Evolutionary conservation across 2,888 invertebrate species (phyloP), one percentile per base, ranked within the genome.

Genomic region (Ophion ellenae): DNA sequence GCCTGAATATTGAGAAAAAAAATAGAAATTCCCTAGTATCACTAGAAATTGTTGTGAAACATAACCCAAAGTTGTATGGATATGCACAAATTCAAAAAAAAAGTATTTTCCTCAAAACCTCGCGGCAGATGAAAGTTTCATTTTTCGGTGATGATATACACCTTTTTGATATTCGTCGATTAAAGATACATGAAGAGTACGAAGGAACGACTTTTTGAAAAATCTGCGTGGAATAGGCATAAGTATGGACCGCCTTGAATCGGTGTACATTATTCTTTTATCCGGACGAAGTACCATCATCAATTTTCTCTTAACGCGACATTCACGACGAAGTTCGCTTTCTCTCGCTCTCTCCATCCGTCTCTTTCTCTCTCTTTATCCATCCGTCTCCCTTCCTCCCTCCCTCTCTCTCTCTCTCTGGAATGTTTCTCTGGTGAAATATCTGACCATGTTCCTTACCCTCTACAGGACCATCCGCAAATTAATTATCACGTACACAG

Each of bases 241-340:
- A 47, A 2, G 28, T 0, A 66, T 20, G n/a, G 11, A 57, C n/a
- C 36, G 63, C 3, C 7, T 63, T 40, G 40, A 74, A 64, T 45
- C 45, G 17, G 10, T 69, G 74, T 77, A 28, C 63, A 77, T 81
- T 85, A 85, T 78, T 85, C 77, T 81, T 74, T 77, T 24, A 76
- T 67, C 71, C 69, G 70, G 11, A 36, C 66, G 78, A 77, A 86
- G 83, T 85, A 79, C 77, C 83, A 75, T 80, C 88, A 88, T 88
- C 88, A 87, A 88, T 88, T 86, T 88, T 83, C 85, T 86, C 78
- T 74, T 63, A 70, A 79, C 40, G 73, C 59, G 79, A 64, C 79
- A 67, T 69, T 66, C 63, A 28, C 40, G 14, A 24, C 59, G 17
- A 17, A 36, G 40, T 40, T 74, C 32, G 36, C 75, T 53, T 32